These are phyloP conservation scores for Balaenoptera acutorostrata DNA, from an alignment of 2,113 vertebrate species.

Conservation along the genomic window DNA sequence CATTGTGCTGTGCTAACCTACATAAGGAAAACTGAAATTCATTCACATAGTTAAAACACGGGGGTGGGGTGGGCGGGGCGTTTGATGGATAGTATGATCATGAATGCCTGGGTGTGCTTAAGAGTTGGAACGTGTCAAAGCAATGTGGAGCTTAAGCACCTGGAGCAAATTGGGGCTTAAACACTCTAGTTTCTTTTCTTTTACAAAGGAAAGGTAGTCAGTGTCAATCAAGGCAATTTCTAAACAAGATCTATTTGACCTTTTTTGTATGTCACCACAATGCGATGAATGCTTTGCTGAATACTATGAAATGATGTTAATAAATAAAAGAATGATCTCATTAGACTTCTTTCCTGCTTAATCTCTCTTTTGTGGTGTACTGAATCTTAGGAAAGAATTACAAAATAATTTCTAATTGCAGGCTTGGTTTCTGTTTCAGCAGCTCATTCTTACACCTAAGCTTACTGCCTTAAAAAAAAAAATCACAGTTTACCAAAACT, in stretches of 20 bases:
- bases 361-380: not conserved
- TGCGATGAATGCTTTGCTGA: not conserved
- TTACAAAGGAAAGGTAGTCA: not conserved
- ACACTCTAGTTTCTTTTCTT: not conserved
- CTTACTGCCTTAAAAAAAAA: not conserved
- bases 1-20: not conserved
- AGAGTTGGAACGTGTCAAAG: not conserved
- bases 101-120: not conserved
- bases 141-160: not conserved
- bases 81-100: not conserved
- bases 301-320: not conserved
- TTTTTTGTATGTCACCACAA: not conserved
- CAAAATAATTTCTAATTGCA: not conserved
- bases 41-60: not conserved
- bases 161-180: not conserved
- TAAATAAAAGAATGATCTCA: not conserved
- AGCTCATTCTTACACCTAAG: not conserved
- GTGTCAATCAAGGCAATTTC: not conserved
- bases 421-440: not conserved
- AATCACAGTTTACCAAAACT: not conserved
- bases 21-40: not conserved
- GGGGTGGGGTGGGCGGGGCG: fast-evolving
- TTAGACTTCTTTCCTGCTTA: not conserved
- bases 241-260: not conserved
- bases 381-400: not conserved